Conservation (phyloP, 2,113 vertebrate genomes). For the Rhea americana region DNA sequence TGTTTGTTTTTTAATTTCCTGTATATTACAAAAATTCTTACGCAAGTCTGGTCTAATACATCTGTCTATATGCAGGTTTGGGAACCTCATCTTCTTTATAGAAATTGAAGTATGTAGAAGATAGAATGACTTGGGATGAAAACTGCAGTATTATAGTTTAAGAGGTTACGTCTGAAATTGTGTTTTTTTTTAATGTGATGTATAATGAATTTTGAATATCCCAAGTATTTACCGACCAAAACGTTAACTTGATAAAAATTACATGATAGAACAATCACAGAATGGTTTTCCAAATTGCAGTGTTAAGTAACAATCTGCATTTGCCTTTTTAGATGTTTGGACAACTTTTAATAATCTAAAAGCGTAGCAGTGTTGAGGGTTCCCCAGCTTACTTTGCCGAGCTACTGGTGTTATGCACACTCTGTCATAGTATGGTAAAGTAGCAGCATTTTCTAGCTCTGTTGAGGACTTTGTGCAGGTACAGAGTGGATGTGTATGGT, state of each 20-base stretch:
- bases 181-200: not conserved
- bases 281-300: not conserved
- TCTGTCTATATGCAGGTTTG: not conserved
- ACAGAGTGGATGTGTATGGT: not conserved
- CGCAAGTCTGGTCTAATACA: not conserved
- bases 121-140: not conserved
- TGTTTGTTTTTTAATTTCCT: not conserved
- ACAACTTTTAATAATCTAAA: not conserved
- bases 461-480: not conserved
- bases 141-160: not conserved
- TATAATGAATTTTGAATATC: not conserved
- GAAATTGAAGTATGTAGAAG: not conserved
- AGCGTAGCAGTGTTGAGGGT: not conserved
- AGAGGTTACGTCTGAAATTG: not conserved
- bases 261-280: not conserved
- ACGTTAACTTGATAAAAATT: not conserved
- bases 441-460: not conserved
- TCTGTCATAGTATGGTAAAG: rapidly evolving
- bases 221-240: not conserved
- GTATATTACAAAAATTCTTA: not conserved
- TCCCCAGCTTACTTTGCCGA: not conserved
- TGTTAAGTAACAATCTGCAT: not conserved
- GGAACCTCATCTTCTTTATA: not conserved
- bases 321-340: not conserved
- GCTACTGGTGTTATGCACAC: not conserved